Evolutionary conservation across 1,140 invertebrate genomes (phyloP), one percentile per base, ranked within the genome.

Genomic region (Bombus soroeensis): DNA sequence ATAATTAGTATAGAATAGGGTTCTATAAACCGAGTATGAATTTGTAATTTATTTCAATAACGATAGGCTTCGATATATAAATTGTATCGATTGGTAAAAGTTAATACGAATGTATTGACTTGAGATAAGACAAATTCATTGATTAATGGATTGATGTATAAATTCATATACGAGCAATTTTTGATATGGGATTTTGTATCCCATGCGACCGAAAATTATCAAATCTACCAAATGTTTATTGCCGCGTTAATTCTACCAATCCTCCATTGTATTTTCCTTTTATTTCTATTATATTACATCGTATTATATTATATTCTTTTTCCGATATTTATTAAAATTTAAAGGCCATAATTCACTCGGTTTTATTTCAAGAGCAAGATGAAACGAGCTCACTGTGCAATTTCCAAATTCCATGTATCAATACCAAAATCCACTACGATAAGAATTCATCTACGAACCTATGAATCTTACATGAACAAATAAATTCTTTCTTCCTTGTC

Each of bases 321-420:
- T 6, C 18, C 4, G 22, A 37, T 15, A 22, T 39, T 5, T 5
- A 5, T 47, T 5, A 47, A 47, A 47, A 47, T 47, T 47, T 18
- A 47, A 47, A 18, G 0, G 0, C 0, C 18, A 47, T 1, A 47
- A 18, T 5, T 18, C 15, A 47, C 18, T 47, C 9, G 12, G 12
- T 12, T 71, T 71, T 39, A 9, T 25, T n/a, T 3, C 1, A 72
- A 0, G 37, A 12, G 3, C 2, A 25, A 25, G 1, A 34, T n/a
- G 66, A 15, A 34, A 41, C 34, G 4, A n/a, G 25, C 22, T 22
- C 37, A 13, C 2, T 18, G 22, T 34, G 13, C 2, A 71, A 12
- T 41, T 41, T 0, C 43, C 43, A 47, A 18, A 47, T 18, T 47
- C 15, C 43, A 47, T 18, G 43, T 47, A 6, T 47, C 18, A 8